A percentile compares a stretch with the other conserved stretches of the same genome.
Conservation (phyloP, 2,797 vertebrate genomes). For the Neosalanx taihuensis region DNA sequence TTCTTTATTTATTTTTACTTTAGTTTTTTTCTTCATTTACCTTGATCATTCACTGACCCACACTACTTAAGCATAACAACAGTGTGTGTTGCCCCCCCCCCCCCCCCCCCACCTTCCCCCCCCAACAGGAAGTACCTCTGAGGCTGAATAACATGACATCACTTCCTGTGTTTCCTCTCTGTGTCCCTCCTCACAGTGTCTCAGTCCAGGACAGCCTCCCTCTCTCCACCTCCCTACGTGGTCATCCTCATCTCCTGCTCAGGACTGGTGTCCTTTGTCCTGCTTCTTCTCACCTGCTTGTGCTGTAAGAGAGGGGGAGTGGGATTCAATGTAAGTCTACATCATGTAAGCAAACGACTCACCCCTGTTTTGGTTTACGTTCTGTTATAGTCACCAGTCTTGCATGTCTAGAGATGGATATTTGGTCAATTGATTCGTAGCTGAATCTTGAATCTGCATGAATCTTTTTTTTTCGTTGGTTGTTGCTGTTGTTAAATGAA, state of each 20-base stretch:
- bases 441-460: background rate
- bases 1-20: slow-evolving; percentile 8
- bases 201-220: slow-evolving; percentile 76
- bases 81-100: slow-evolving; percentile 13
- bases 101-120: no score
- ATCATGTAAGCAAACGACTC: slow-evolving; percentile 66
- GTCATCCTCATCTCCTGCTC: slow-evolving; percentile 93
- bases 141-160: slow-evolving; percentile 20
- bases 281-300: slow-evolving; percentile 91
- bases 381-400: slow-evolving; percentile 19
- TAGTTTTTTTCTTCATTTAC: slow-evolving; percentile 25
- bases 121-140: slow-evolving; percentile 19
- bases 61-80: slow-evolving; percentile 45
- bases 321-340: slow-evolving; percentile 89
- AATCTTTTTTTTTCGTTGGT: background rate
- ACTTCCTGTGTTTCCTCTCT: slow-evolving; percentile 42
- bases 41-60: slow-evolving; percentile 47
- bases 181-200: slow-evolving; percentile 63
- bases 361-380: slow-evolving; percentile 44
- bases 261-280: slow-evolving; percentile 88
- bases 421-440: background rate
- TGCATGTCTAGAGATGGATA: slow-evolving; percentile 3
- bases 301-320: slow-evolving; percentile 91
- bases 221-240: slow-evolving; percentile 86
- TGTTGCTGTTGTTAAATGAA: background rate